phyloP scores from a whole-genome alignment of 2,113 vertebrate genomes.

The Scopus umbretta region DNA sequence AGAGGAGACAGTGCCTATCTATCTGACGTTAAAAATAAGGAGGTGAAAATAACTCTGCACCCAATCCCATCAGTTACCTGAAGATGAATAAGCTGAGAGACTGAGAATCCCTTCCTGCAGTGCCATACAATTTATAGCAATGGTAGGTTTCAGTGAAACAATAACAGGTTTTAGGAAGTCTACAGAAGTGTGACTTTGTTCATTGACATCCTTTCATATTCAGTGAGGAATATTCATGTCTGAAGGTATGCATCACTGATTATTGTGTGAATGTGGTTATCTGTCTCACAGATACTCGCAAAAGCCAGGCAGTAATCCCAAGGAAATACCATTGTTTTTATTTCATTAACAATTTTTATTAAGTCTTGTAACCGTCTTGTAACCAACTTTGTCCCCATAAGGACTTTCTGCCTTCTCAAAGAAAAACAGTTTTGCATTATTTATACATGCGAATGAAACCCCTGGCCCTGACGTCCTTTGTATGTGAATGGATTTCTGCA shows the following conservation, averaged over 20 bases:
- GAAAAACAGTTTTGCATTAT: neutral
- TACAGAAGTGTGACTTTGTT: neutral
- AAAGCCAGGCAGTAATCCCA: conserved; percentile 1
- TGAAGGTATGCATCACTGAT: neutral
- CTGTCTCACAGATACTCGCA: neutral
- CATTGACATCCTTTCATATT: neutral
- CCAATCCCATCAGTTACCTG: neutral
- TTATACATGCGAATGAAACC: neutral
- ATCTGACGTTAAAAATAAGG: neutral
- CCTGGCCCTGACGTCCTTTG: neutral
- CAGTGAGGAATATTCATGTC: neutral
- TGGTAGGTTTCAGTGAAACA: neutral
- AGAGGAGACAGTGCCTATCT: neutral
- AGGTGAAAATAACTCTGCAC: neutral
- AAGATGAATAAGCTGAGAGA: neutral
- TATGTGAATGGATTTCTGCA: neutral
- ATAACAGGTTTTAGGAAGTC: neutral
- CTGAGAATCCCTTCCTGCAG: neutral
- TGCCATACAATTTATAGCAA: neutral
- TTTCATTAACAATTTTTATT: conserved; percentile 16
- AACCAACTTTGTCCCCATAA: neutral
- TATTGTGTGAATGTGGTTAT: neutral
- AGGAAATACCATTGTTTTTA: neutral
- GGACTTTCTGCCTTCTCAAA: neutral
- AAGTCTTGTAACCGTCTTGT: neutral